Evolutionary conservation across 2,113 vertebrate genomes (phyloP).

Genomic region (Equus quagga): DNA sequence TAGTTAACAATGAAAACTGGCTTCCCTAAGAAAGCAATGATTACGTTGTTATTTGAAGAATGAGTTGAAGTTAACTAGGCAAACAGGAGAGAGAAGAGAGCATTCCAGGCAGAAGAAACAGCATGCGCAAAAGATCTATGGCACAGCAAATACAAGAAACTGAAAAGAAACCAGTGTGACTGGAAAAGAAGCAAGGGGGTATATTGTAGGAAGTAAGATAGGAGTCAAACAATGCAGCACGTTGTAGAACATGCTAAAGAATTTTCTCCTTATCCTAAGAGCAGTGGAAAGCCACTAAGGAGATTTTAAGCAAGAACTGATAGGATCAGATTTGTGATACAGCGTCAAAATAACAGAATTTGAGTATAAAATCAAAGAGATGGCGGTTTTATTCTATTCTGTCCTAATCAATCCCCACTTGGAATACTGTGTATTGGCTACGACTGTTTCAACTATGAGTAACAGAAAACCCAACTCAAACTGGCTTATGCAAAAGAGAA

Average conservation of each 20-base stretch:
- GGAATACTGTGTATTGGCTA: not conserved
- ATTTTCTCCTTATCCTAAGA: not conserved
- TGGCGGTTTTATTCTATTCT: not conserved
- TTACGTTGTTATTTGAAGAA: not conserved
- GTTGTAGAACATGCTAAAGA: not conserved
- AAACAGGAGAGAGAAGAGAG: not conserved
- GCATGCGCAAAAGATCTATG: not conserved
- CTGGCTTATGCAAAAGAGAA: not conserved
- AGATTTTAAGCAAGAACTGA: not conserved
- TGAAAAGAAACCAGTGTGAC: not conserved
- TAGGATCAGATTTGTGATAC: not conserved
- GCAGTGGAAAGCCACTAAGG: not conserved
- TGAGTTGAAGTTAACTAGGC: not conserved
- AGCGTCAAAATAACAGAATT: not conserved
- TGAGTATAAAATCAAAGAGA: not conserved
- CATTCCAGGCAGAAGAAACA: not conserved
- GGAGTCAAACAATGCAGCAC: not conserved
- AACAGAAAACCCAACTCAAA: not conserved
- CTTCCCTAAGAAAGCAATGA: not conserved
- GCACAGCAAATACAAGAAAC: not conserved
- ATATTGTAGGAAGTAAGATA: not conserved
- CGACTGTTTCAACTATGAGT: not conserved
- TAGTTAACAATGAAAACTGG: not conserved
- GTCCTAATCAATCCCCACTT: not conserved
- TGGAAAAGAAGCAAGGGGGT: not conserved